Percentiles rank a stretch among this genome's conserved stretches.
phyloP scores from a whole-genome alignment of 1,140 invertebrate genomes.

The Drosophila repletoides region DNA sequence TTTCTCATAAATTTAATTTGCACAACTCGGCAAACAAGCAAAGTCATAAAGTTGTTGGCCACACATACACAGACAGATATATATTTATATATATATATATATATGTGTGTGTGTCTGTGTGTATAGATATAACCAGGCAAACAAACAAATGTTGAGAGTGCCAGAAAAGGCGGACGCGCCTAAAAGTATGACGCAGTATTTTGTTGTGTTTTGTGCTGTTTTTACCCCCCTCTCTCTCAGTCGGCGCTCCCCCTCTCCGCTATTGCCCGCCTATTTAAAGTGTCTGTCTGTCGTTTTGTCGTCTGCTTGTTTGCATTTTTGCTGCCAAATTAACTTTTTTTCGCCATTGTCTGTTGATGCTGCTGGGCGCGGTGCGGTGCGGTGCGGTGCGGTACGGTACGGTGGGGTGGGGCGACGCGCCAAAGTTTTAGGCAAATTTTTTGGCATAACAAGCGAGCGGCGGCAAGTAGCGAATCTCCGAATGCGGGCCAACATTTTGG shows the following conservation, averaged over 20 bases:
- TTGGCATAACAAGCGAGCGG: conserved; percentile 62
- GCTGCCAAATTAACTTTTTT: conserved; percentile 79
- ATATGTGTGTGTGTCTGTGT: not conserved
- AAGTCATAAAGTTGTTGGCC: conserved; percentile 69
- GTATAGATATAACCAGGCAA: conserved; percentile 18
- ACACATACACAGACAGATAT: conserved; percentile 29
- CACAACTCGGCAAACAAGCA: conserved; percentile 72
- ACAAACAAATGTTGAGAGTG: conserved; percentile 45
- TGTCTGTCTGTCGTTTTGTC: conserved; percentile 43
- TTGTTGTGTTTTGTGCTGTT: conserved; percentile 54
- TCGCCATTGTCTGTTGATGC: conserved; percentile 60
- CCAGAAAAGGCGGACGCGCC: conserved; percentile 41
- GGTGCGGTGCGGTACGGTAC: too few relatives aligned
- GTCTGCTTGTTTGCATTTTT: conserved; percentile 73
- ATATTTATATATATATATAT: conserved; percentile 33
- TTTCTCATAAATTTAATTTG: conserved; percentile 76
- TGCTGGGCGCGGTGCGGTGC: not conserved
- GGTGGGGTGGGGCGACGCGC: not conserved
- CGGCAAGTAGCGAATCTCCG: conserved; percentile 26
- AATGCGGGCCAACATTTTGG: conserved; percentile 28
- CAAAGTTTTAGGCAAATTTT: conserved; percentile 75
- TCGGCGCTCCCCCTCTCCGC: not conserved
- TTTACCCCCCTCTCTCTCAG: not conserved
- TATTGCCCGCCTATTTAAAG: conserved; percentile 51
- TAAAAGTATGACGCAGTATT: conserved; percentile 69